Percentiles rank a stretch among this genome's conserved stretches.
These are phyloP conservation scores for Nymphalis polychloros DNA, from an alignment of 2,888 invertebrate genomes.

Conservation along the genomic window DNA sequence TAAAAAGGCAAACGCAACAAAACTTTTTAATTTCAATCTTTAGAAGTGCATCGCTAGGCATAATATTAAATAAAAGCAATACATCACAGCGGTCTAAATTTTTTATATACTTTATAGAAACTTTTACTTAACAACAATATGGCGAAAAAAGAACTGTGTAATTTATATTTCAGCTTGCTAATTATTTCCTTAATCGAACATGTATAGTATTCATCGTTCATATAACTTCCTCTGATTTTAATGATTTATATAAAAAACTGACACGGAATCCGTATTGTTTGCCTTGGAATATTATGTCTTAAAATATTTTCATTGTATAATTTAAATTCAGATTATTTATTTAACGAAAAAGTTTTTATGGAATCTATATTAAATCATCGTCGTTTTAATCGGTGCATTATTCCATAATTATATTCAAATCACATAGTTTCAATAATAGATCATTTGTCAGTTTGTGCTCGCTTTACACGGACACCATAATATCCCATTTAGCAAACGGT, in stretches of 20 bases:
- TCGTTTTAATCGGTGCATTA: no score
- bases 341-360: no score
- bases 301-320: not conserved
- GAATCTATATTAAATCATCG: no score
- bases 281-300: not conserved
- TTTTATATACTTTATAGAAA: not conserved
- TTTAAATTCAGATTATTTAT: no score
- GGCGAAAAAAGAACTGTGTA: constrained; percentile 42
- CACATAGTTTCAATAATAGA: no score
- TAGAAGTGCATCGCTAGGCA: not conserved
- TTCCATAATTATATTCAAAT: no score
- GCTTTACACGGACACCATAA: no score
- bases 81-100: not conserved
- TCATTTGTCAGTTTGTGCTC: no score
- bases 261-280: not conserved
- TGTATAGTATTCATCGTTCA: constrained; percentile 30
- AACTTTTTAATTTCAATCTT: no score
- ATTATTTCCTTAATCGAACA: constrained; percentile 62
- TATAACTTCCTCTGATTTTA: constrained; percentile 31
- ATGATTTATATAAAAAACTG: constrained; percentile 5
- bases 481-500: no score
- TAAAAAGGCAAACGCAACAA: no score
- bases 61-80: not conserved
- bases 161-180: constrained; percentile 71
- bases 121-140: constrained; percentile 7